Percentiles rank a stretch among this genome's conserved stretches.
These are phyloP conservation scores for Heliconius himera DNA, from an alignment of 1,140 invertebrate genomes.

Conservation along the genomic window DNA sequence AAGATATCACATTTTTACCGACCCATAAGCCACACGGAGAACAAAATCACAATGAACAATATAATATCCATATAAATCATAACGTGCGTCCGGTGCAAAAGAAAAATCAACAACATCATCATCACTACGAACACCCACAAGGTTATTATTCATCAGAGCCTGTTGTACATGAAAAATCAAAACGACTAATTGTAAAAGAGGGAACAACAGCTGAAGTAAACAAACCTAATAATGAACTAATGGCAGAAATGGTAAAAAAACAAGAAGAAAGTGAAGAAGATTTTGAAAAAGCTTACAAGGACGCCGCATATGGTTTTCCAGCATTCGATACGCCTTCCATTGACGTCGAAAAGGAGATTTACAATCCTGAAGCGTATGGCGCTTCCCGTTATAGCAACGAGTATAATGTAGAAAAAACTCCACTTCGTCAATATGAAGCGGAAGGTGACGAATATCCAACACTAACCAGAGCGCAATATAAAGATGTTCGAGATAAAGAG, in stretches of 20 bases:
- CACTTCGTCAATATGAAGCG: constrained; percentile 64
- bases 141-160: constrained; percentile 42
- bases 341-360: constrained; percentile 68
- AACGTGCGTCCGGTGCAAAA: constrained; percentile 37
- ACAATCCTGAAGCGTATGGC: constrained; percentile 66
- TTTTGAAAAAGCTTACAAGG: constrained; percentile 76
- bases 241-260: constrained; percentile 57
- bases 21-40: constrained; percentile 49
- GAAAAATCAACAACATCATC: constrained; percentile 8
- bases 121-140: constrained; percentile 35
- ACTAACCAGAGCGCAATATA: constrained; percentile 58
- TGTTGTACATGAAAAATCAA: constrained; percentile 59
- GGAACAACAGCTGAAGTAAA: constrained; percentile 62
- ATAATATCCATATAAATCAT: constrained; percentile 41
- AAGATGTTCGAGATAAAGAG: constrained; percentile 64
- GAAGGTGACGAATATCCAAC: constrained; percentile 66
- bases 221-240: constrained; percentile 56
- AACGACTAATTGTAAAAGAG: constrained; percentile 62
- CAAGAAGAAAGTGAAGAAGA: constrained; percentile 74
- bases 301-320: constrained; percentile 72
- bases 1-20: constrained; percentile 56
- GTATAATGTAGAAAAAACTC: constrained; percentile 57
- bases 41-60: constrained; percentile 56
- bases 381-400: constrained; percentile 50
- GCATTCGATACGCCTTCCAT: constrained; percentile 54